Evolutionary conservation across 2,113 vertebrate species (phyloP).

Genomic region (Octodon degus): DNA sequence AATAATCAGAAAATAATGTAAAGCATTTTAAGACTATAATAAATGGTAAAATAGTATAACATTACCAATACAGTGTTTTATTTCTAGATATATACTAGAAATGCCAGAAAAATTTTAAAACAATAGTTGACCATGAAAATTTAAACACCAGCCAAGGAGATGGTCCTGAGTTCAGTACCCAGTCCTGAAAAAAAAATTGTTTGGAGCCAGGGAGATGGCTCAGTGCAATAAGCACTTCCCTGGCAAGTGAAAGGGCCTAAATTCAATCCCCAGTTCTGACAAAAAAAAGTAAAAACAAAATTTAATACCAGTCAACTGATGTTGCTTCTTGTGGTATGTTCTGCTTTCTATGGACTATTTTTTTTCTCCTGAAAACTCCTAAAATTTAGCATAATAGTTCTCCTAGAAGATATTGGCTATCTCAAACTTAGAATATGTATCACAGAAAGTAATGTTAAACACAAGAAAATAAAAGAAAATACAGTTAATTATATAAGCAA

Average conservation of each 20-base stretch:
- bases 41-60: background rate
- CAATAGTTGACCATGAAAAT: background rate
- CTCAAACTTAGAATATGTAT: background rate
- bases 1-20: background rate
- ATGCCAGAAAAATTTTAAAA: background rate
- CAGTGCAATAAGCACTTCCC: no score
- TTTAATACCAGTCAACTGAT: background rate
- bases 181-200: no score
- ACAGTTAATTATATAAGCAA: background rate
- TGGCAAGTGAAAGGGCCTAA: no score
- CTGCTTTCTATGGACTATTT: background rate
- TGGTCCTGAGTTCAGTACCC: no score
- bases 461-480: background rate
- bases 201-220: no score
- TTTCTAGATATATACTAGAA: background rate
- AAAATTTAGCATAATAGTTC: background rate
- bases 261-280: no score
- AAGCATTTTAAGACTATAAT: background rate
- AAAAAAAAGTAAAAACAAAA: no score
- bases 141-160: background rate
- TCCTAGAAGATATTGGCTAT: background rate
- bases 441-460: background rate
- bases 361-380: background rate
- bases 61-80: background rate
- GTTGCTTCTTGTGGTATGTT: accelerated